Evolutionary conservation across 2,888 invertebrate genomes (phyloP), one percentile per base, ranked within the genome.

Genomic region (Dasypogon diadema): DNA sequence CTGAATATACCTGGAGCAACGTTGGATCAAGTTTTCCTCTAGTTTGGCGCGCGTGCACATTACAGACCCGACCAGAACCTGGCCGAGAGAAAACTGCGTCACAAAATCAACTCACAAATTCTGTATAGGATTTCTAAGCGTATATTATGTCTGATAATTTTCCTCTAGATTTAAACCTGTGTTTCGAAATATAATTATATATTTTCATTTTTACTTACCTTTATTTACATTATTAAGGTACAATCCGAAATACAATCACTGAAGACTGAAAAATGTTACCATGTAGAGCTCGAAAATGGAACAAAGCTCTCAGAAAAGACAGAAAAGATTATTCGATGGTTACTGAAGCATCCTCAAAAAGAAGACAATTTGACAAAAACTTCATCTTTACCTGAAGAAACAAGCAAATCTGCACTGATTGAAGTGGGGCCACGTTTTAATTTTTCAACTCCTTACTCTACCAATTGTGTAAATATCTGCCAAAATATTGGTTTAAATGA

Each of bases 401-500:
- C 83, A 55, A 81, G 83, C 42, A 84, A 77, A 1, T 56, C 78
- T 26, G 79, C 88, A 10, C 79, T 96, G 4, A 89, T 97, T 81
- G 97, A 97, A 89, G 93, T 96, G 83, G 97, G 97, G 24, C 97
- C 97, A 37, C 91, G 97, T 80, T 92, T 97, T 81, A 96, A 97
- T 86, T 98, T 98, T 85, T 97, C 96, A 14, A 98, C 98, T 46
- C 93, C 99, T 0, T 95, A 95, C 84, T 98, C 97, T 0, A 98
- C 97, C 80, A 99, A 99, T 87, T 96, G 97, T 26, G 94, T 98
- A 0, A 96, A 97, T 72, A 98, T 98, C 80, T 97, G 96, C 83
- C 91, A 92, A 79, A 93, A 95, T 81, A 90, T 97, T 55, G 94
- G 95, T 2, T 86, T 98, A 34, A 86, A 87, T 48, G 90, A 91